Evolutionary conservation across 2,797 vertebrate genomes (phyloP).

Genomic region (Anabacerthia variegaticeps): DNA sequence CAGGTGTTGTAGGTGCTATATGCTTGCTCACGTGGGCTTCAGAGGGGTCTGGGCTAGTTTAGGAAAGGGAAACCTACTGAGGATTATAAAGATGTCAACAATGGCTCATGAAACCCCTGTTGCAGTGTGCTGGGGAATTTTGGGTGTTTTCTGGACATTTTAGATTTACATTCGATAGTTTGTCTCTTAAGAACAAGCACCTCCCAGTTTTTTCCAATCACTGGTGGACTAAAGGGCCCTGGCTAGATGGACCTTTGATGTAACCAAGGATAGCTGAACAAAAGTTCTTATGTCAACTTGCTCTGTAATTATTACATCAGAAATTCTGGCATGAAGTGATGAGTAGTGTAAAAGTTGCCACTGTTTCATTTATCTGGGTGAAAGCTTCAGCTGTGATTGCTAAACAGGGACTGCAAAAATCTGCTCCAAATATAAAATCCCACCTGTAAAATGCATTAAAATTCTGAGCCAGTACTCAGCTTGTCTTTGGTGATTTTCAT

Average conservation of each 20-base stretch:
- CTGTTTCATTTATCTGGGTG: background rate
- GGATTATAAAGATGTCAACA: background rate
- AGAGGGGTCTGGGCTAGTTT: background rate
- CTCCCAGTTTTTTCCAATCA: background rate
- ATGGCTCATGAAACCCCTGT: fast-evolving
- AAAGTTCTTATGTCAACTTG: background rate
- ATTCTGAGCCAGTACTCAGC: constrained; percentile 7
- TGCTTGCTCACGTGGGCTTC: background rate
- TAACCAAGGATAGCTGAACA: background rate
- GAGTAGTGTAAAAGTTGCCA: background rate
- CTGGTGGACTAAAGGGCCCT: background rate
- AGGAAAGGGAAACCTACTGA: background rate
- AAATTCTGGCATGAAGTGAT: background rate
- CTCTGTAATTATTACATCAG: background rate
- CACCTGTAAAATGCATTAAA: background rate
- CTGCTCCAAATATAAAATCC: background rate
- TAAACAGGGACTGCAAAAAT: background rate
- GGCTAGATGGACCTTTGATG: background rate
- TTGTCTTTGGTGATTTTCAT: constrained; percentile 23
- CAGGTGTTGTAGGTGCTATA: background rate
- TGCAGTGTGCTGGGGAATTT: background rate
- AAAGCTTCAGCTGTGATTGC: background rate
- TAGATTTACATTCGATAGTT: background rate
- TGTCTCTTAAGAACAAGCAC: background rate
- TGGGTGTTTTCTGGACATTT: background rate